Conservation (phyloP, 2,888 invertebrate species). For the Lydus trimaculatus region DNA sequence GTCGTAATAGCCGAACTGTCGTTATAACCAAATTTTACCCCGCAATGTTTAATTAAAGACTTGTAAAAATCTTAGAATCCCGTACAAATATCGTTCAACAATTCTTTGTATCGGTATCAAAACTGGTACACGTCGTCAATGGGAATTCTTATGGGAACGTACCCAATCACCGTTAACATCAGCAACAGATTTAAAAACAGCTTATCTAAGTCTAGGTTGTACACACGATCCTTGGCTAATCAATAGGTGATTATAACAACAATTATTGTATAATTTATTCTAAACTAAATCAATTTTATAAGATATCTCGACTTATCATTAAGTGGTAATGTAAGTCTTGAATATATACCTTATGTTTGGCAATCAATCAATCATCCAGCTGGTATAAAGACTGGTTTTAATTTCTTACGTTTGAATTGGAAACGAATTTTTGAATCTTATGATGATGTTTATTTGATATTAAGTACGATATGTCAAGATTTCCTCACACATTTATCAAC, state of each 20-base stretch:
- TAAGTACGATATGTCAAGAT: slow-evolving; percentile 54
- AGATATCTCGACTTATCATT: slow-evolving; percentile 56
- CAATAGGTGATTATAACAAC: slow-evolving; percentile 57
- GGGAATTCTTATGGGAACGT: slow-evolving; percentile 73
- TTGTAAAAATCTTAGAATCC: slow-evolving; percentile 63
- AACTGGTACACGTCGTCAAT: slow-evolving; percentile 71
- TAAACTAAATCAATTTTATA: slow-evolving; percentile 26
- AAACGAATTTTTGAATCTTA: slow-evolving; percentile 51
- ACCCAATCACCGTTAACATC: slow-evolving; percentile 69
- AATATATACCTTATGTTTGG: slow-evolving; percentile 56
- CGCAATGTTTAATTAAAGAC: not conserved
- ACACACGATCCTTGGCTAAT: slow-evolving; percentile 64
- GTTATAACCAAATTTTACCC: not conserved
- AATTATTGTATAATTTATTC: not conserved
- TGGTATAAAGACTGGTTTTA: slow-evolving; percentile 54
- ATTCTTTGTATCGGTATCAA: slow-evolving; percentile 71
- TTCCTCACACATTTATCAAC: slow-evolving; percentile 55
- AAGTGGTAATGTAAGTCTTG: slow-evolving; percentile 50
- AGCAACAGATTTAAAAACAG: slow-evolving; percentile 61
- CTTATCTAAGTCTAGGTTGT: slow-evolving; percentile 63
- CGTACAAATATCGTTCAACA: slow-evolving; percentile 69
- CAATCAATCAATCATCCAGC: slow-evolving; percentile 54
- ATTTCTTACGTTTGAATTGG: slow-evolving; percentile 56
- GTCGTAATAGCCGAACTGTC: too few species aligned
- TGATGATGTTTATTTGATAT: slow-evolving; percentile 51